phyloP scores from a whole-genome alignment of 2,113 vertebrate genomes.

The Eptatretus burgeri region DNA sequence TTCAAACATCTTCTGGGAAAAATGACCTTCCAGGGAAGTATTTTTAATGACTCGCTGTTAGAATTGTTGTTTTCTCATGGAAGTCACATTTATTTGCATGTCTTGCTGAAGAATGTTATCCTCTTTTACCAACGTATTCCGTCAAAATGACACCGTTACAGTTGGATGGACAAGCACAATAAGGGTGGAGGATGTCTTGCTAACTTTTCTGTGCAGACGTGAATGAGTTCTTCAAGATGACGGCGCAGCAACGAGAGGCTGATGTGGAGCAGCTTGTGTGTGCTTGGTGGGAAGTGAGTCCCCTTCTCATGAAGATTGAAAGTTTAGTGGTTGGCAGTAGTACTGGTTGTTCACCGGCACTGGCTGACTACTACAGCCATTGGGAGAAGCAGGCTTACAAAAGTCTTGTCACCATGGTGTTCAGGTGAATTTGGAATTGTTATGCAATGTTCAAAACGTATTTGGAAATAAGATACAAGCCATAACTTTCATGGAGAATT shows the following conservation, averaged over 20 bases:
- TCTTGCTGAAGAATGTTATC: too few species aligned
- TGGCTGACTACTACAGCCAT: slow-evolving; percentile 36
- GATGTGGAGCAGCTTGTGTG: slow-evolving; percentile 25
- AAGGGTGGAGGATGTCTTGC: too few species aligned
- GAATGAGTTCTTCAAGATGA: slow-evolving; percentile 43
- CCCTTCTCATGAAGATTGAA: slow-evolving; percentile 42
- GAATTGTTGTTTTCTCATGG: slow-evolving; percentile 4
- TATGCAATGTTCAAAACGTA: too few species aligned
- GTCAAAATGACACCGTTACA: too few species aligned
- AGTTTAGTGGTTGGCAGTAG: slow-evolving; percentile 29
- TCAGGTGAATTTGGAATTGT: slow-evolving; percentile 29
- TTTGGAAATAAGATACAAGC: neutral
- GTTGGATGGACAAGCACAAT: too few species aligned
- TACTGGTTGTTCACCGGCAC: slow-evolving; percentile 30
- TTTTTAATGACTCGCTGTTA: neutral
- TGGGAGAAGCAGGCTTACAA: slow-evolving; percentile 49
- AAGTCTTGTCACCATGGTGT: slow-evolving; percentile 31
- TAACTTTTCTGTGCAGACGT: slow-evolving; percentile 18
- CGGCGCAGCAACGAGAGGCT: slow-evolving; percentile 29
- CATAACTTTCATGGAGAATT: neutral
- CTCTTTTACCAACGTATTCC: too few species aligned
- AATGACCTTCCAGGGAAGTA: slow-evolving; percentile 29
- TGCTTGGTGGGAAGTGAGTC: slow-evolving; percentile 36
- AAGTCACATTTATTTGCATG: too few species aligned
- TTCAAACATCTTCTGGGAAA: slow-evolving; percentile 14